Conservation (phyloP, 2,888 invertebrate genomes). For the Diloba caeruleocephala region DNA sequence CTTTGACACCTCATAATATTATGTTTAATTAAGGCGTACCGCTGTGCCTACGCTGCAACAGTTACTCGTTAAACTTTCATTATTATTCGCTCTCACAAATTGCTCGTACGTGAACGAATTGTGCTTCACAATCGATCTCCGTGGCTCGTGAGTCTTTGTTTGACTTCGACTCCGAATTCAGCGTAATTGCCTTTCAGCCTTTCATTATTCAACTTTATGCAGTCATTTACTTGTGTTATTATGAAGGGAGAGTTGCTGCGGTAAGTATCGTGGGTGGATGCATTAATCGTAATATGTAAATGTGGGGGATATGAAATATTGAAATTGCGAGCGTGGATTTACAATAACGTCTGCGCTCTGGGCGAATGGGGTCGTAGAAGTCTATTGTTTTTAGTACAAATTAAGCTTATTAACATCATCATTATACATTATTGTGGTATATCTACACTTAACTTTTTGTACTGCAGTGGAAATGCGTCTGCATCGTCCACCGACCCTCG, state of each 20-base stretch:
- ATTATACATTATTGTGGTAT: too few relatives aligned
- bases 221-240: conserved; percentile 88
- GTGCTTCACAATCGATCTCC: conserved; percentile 85
- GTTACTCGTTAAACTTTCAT: conserved; percentile 86
- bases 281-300: conserved; percentile 88
- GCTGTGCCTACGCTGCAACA: conserved; percentile 69
- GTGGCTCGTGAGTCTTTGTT: conserved; percentile 84
- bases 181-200: conserved; percentile 88
- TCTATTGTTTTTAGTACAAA: conserved; percentile 61
- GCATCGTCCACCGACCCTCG: too few relatives aligned
- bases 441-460: too few relatives aligned
- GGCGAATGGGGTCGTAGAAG: conserved; percentile 53
- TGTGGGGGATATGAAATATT: conserved; percentile 85
- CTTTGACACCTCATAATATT: conserved; percentile 76
- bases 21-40: conserved; percentile 81
- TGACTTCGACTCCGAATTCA: conserved; percentile 88
- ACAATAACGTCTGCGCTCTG: conserved; percentile 68
- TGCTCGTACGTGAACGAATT: conserved; percentile 86
- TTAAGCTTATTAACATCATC: conserved; percentile 42
- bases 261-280: conserved; percentile 86
- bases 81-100: conserved; percentile 86
- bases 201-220: conserved; percentile 89
- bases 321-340: conserved; percentile 79
- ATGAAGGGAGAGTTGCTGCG: conserved; percentile 83
- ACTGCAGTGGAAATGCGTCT: too few relatives aligned